Conservation (phyloP, 2,888 invertebrate species). For the Plebejus melissa region DNA sequence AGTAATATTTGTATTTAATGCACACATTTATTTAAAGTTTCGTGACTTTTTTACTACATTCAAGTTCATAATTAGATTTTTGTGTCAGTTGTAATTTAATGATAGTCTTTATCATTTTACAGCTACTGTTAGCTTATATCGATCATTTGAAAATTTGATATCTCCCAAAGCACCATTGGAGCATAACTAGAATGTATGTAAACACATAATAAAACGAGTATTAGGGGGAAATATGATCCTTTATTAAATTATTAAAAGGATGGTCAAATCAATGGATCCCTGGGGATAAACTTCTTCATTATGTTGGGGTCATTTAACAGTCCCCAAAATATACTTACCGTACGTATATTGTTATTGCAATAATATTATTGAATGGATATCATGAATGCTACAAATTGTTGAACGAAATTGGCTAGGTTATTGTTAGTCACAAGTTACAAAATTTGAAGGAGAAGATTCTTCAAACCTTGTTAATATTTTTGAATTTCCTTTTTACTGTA, state of each 20-base stretch:
- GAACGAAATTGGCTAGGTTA: not conserved
- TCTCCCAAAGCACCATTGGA: slow-evolving; percentile 10
- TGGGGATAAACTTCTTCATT: slow-evolving; percentile 55
- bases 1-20: not conserved
- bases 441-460: no score
- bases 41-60: no score
- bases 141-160: slow-evolving; percentile 5
- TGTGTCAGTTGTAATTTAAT: not conserved
- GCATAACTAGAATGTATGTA: slow-evolving; percentile 18
- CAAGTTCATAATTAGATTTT: no score
- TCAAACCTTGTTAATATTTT: no score
- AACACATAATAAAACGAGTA: slow-evolving; percentile 33
- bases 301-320: slow-evolving; percentile 67
- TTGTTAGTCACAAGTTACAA: no score
- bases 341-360: slow-evolving; percentile 37
- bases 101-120: not conserved
- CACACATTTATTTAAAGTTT: no score
- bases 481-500: no score
- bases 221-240: slow-evolving; percentile 41
- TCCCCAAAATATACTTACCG: slow-evolving; percentile 54
- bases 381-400: not conserved
- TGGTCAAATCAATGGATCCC: slow-evolving; percentile 64
- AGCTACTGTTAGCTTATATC: not conserved
- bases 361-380: not conserved
- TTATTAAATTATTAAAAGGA: slow-evolving; percentile 65